phyloP scores from a whole-genome alignment of 2,113 vertebrate species.

The Chrysemys picta region DNA sequence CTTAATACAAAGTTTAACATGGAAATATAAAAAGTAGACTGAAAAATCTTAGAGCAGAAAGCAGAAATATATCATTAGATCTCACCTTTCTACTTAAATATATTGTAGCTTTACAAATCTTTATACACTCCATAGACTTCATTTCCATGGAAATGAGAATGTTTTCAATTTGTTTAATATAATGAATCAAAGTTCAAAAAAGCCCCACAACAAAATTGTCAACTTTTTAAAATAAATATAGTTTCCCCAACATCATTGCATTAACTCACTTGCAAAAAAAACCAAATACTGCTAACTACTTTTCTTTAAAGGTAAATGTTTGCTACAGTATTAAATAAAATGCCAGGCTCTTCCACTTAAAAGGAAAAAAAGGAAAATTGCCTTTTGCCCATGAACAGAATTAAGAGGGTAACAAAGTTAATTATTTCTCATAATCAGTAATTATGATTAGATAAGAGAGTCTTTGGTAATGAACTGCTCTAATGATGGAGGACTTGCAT shows the following conservation, averaged over 20 bases:
- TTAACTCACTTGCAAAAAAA: constrained; percentile 5
- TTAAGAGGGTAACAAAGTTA: constrained; percentile 83
- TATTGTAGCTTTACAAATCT: constrained; percentile 52
- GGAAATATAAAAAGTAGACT: constrained; percentile 35
- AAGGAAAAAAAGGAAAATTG: neutral
- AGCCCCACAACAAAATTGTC: neutral
- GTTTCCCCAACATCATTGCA: neutral
- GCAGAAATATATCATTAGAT: neutral
- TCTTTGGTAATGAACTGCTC: constrained; percentile 86
- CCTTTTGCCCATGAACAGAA: constrained; percentile 71
- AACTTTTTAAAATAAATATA: neutral
- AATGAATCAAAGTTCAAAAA: neutral
- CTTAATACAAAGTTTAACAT: constrained; percentile 24
- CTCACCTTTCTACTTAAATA: neutral
- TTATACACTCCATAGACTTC: constrained; percentile 28
- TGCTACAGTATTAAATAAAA: neutral
- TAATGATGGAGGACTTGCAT: constrained; percentile 88
- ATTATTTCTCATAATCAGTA: constrained; percentile 94
- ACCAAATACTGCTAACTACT: neutral
- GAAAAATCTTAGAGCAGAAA: neutral
- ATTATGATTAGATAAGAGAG: constrained; percentile 92
- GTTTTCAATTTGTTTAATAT: constrained; percentile 12
- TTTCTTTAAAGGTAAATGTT: neutral
- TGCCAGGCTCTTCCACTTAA: neutral
- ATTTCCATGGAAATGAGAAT: neutral